Evolutionary conservation across 1,140 invertebrate genomes (phyloP).

Genomic region (Wasmannia auropunctata): DNA sequence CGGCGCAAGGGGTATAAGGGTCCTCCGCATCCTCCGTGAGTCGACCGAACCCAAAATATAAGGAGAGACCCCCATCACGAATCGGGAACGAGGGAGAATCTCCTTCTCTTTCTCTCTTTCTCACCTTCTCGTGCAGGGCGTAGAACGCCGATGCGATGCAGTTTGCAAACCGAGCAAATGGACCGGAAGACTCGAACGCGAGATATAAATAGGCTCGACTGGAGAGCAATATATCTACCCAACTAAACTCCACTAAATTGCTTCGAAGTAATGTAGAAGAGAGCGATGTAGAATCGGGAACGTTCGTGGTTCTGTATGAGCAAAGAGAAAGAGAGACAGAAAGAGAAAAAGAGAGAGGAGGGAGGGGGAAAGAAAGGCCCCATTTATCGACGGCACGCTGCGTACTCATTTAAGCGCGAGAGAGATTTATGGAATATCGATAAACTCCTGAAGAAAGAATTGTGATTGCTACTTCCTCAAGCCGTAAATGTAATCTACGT

Average conservation of each 20-base stretch:
- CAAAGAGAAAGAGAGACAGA: background rate
- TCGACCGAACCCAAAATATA: slow-evolving; percentile 69
- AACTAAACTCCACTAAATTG: slow-evolving; percentile 59
- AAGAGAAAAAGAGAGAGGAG: background rate
- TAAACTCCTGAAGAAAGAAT: slow-evolving; percentile 46
- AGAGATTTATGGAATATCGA: slow-evolving; percentile 60
- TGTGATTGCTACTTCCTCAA: slow-evolving; percentile 19
- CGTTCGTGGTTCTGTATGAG: slow-evolving; percentile 16
- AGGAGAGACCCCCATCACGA: slow-evolving; percentile 67
- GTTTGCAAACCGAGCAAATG: slow-evolving; percentile 85
- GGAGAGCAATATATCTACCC: slow-evolving; percentile 55
- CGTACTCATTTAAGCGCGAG: slow-evolving; percentile 38
- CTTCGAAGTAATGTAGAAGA: slow-evolving; percentile 41
- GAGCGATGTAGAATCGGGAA: slow-evolving; percentile 41
- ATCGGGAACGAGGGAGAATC: slow-evolving; percentile 69
- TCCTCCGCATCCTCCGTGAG: slow-evolving; percentile 42
- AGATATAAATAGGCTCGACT: slow-evolving; percentile 65
- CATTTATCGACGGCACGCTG: slow-evolving; percentile 54
- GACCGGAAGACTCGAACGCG: slow-evolving; percentile 76
- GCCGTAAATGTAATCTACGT: background rate
- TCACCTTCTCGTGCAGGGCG: slow-evolving; percentile 35
- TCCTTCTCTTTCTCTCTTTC: slow-evolving; percentile 47
- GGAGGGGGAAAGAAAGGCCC: background rate
- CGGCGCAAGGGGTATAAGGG: slow-evolving; percentile 35
- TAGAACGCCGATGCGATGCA: slow-evolving; percentile 48